Conservation (phyloP, 2,113 vertebrate genomes). For the Oryzias woworae region DNA sequence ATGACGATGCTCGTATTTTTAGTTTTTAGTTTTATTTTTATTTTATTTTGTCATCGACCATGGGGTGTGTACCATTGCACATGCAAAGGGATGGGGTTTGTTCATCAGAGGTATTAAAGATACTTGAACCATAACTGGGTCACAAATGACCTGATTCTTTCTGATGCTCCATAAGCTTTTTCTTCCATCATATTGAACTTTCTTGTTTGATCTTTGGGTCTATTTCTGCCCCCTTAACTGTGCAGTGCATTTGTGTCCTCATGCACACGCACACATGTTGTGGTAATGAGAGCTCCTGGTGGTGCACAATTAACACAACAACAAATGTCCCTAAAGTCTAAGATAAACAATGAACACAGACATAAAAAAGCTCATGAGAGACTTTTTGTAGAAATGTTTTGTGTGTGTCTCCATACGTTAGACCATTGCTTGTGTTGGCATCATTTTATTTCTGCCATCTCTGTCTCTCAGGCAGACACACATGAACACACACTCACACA, state of each 20-base stretch:
- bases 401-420: conserved; percentile 48
- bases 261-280: conserved; percentile 48
- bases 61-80: conserved; percentile 19
- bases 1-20: too few relatives aligned
- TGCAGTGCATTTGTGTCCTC: conserved; percentile 48
- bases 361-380: conserved; percentile 74
- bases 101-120: conserved; percentile 62
- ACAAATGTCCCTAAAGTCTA: conserved; percentile 78
- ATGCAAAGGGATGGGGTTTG: conserved; percentile 28
- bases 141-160: conserved; percentile 49
- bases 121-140: conserved; percentile 50
- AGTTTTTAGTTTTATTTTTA: too few relatives aligned
- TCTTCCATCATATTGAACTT: conserved; percentile 37
- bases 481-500: conserved; percentile 39
- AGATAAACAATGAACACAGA: conserved; percentile 78
- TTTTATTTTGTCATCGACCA: conserved; percentile 3
- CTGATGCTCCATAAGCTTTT: conserved; percentile 55
- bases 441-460: conserved; percentile 62
- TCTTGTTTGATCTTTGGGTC: conserved; percentile 35
- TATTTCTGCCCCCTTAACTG: conserved; percentile 37
- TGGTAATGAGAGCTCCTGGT: conserved; percentile 77
- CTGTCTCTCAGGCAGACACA: conserved; percentile 41
- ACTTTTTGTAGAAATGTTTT: conserved; percentile 52
- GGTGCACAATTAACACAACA: conserved; percentile 81
- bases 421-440: conserved; percentile 63